Conservation (phyloP, 1,140 invertebrate genomes). For the Orchestia grillus region DNA sequence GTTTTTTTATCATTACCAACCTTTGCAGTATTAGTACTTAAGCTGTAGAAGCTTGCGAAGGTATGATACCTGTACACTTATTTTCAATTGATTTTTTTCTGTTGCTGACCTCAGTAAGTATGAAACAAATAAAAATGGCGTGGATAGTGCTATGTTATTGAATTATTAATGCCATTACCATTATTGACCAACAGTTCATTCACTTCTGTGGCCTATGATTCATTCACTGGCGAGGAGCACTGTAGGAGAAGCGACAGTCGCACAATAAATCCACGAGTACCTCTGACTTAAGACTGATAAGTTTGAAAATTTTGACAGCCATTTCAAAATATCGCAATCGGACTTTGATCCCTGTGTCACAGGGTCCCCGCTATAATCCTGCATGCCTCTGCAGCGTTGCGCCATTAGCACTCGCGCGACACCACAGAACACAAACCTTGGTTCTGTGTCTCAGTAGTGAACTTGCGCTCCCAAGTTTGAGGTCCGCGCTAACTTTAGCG, state of each 20-base stretch:
- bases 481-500: not conserved
- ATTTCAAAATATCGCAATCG: not conserved
- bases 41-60: no score
- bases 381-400: not conserved
- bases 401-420: not conserved
- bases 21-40: no score
- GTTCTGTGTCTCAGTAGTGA: not conserved
- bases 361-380: not conserved
- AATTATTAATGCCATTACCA: not conserved
- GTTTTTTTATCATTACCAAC: no score
- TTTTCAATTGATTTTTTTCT: no score
- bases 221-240: not conserved
- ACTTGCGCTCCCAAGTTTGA: constrained; percentile 7
- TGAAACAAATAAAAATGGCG: no score
- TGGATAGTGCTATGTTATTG: not conserved
- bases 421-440: constrained; percentile 8
- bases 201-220: not conserved
- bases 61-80: no score
- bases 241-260: no score
- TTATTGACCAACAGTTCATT: not conserved
- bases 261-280: no score
- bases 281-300: no score
- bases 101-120: no score
- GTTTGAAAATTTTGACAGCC: not conserved
- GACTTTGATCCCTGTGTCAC: not conserved